A percentile compares a stretch with the other conserved stretches of the same genome.
Conservation (phyloP, 2,797 vertebrate genomes). For the Pangasius sanitwongsei region DNA sequence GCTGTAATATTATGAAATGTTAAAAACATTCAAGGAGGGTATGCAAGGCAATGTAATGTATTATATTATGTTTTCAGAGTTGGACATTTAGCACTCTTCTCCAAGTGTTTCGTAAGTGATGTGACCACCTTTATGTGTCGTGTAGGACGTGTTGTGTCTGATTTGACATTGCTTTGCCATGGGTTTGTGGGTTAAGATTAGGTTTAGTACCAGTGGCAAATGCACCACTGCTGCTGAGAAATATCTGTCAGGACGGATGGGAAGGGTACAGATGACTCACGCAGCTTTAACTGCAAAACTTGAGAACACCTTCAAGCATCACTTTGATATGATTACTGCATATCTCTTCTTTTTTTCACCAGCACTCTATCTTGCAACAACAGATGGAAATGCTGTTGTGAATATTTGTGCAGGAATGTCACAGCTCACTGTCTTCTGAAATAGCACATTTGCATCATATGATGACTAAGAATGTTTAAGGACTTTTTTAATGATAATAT, state of each 20-base stretch:
- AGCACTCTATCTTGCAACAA: constrained; percentile 17
- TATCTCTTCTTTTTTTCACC: not conserved
- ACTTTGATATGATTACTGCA: constrained; percentile 33
- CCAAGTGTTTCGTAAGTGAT: not conserved
- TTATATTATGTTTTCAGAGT: not conserved
- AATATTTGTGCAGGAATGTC: not conserved
- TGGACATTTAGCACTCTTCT: not conserved
- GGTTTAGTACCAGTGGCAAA: not conserved
- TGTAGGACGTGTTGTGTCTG: not conserved
- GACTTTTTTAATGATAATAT: not conserved
- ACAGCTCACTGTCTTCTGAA: not conserved
- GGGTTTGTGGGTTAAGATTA: constrained; percentile 12
- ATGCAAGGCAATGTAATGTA: not conserved
- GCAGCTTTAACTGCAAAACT: constrained; percentile 18
- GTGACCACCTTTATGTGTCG: not conserved
- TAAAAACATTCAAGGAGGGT: not conserved
- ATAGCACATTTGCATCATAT: not conserved
- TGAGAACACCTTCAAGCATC: constrained; percentile 25
- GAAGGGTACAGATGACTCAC: constrained; percentile 18
- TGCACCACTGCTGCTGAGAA: not conserved
- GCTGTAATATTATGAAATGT: not conserved
- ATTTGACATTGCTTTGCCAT: not conserved
- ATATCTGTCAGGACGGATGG: not conserved
- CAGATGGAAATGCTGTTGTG: constrained; percentile 15
- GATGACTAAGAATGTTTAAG: constrained; percentile 8